phyloP scores from a whole-genome alignment of 2,113 vertebrate species.

The Spea bombifrons region DNA sequence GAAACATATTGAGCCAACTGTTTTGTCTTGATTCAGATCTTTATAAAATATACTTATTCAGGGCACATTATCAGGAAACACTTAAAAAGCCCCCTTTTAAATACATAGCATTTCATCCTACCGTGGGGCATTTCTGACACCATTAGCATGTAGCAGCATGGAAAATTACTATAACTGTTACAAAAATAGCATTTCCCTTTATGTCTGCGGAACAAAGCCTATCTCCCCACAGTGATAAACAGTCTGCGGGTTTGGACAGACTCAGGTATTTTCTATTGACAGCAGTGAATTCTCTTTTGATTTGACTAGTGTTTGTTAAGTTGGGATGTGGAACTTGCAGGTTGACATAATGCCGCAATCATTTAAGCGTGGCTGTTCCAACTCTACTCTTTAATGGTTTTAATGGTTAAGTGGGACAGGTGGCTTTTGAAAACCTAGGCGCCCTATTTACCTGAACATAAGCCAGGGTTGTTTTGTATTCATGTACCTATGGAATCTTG shows the following conservation, averaged over 20 bases:
- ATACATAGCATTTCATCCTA: not conserved
- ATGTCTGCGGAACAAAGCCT: constrained; percentile 23
- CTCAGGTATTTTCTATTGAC: constrained; percentile 4
- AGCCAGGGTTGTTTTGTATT: not conserved
- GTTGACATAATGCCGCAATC: not conserved
- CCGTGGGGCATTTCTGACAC: not conserved
- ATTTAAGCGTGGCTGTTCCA: not conserved
- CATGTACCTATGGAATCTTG: too few species aligned
- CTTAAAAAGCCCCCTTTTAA: not conserved
- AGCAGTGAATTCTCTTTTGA: constrained; percentile 32
- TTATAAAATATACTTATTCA: not conserved
- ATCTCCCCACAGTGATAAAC: constrained; percentile 34
- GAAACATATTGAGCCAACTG: too few species aligned
- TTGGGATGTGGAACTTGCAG: not conserved
- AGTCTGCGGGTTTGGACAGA: constrained; percentile 14
- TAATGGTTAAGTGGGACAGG: not conserved
- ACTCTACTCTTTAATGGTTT: not conserved
- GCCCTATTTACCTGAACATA: not conserved
- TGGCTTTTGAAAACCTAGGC: not conserved
- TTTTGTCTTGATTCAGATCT: too few species aligned
- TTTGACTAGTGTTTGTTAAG: constrained; percentile 34
- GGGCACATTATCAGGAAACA: not conserved
- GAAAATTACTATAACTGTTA: constrained; percentile 26
- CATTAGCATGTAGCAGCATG: constrained; percentile 11
- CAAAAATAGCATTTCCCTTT: constrained; percentile 38